Percentiles rank a stretch among this genome's conserved stretches.
Evolutionary conservation across 2,888 invertebrate species (phyloP).

Genomic region (Ormia ochracea): DNA sequence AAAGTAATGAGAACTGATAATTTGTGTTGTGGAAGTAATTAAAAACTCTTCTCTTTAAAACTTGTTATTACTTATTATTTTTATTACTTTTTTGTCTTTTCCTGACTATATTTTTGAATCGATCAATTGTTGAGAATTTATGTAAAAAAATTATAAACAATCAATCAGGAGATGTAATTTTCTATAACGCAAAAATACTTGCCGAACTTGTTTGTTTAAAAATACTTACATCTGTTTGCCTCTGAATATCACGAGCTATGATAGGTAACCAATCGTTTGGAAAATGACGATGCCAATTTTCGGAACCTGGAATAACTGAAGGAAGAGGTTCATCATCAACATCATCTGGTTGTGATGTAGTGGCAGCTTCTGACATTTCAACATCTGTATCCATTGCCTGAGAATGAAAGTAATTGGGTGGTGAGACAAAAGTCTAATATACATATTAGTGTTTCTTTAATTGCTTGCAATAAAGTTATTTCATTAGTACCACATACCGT

Average conservation of each 20-base stretch:
- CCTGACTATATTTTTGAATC: too few relatives aligned
- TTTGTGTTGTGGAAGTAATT: too few relatives aligned
- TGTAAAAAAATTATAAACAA: too few relatives aligned
- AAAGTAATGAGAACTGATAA: too few relatives aligned
- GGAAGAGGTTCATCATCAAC: conserved; percentile 75
- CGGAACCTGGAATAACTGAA: conserved; percentile 79
- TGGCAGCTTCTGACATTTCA: conserved; percentile 69
- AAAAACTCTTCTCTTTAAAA: too few relatives aligned
- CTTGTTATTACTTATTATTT: too few relatives aligned
- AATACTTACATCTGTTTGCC: conserved; percentile 79
- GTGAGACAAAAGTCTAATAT: conserved; percentile 54
- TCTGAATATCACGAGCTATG: conserved; percentile 86
- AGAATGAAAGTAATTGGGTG: conserved; percentile 49
- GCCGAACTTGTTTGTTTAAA: too few relatives aligned
- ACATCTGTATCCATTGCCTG: conserved; percentile 79
- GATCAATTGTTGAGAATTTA: too few relatives aligned
- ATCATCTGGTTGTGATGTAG: conserved; percentile 63
- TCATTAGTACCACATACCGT: conserved; percentile 30
- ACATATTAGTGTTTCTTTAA: background rate
- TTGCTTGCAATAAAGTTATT: background rate
- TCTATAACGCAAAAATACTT: too few relatives aligned
- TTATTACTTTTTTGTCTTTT: too few relatives aligned
- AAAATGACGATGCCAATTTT: conserved; percentile 81
- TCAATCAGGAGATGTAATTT: too few relatives aligned
- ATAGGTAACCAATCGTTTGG: conserved; percentile 92